Evolutionary conservation across 2,888 invertebrate genomes (phyloP), one percentile per base, ranked within the genome.

Genomic region (Acanthopleura granulata): DNA sequence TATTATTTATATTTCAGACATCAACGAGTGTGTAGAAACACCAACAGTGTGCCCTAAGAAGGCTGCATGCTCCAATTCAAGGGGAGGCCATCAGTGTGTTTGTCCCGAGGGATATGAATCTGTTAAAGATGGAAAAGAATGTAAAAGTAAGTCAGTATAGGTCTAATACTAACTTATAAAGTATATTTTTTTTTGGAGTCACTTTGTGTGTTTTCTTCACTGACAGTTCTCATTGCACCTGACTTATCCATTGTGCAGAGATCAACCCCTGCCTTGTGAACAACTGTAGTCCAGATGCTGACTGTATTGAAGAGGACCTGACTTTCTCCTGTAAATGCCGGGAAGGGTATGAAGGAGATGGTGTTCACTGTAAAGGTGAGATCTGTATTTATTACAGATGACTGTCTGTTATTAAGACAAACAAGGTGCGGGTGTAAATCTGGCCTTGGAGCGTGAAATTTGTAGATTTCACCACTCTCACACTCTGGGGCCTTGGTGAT

Each of bases 221-320:
- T 40, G 40, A 9, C 40, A 6, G 9, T 40, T 40, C 40, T 40
- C 40, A 40, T 40, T 40, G 40, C 57, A 6, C 12, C 22, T 57
- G 1, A 57, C 1, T 57, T 1, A n/a, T 57, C 25, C 66, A 27
- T 66, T 66, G 16, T 25, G 6, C 22, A 66, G 66, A 66, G 29
- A 25, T 66, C 66, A 66, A 66, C 29, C 66, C 66, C 1, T 66
- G 66, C 29, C 29, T 66, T 18, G 66, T 66, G 66, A 66, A 66
- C 66, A 66, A 66, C 66, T 66, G 66, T 66, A 66, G 66, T 25
- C 66, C 66, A 6, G 25, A 66, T 66, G 66, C 66, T 66, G 66
- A 66, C 66, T 66, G 66, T 66, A 66, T 66, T 27, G 66, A 66
- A 6, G 66, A 66, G 25, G 66, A 25, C 4, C 66, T 66, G 27